A percentile compares a stretch with the other conserved stretches of the same genome.
Evolutionary conservation across 2,113 vertebrate species (phyloP).

Genomic region (Colistium nudipinnis): DNA sequence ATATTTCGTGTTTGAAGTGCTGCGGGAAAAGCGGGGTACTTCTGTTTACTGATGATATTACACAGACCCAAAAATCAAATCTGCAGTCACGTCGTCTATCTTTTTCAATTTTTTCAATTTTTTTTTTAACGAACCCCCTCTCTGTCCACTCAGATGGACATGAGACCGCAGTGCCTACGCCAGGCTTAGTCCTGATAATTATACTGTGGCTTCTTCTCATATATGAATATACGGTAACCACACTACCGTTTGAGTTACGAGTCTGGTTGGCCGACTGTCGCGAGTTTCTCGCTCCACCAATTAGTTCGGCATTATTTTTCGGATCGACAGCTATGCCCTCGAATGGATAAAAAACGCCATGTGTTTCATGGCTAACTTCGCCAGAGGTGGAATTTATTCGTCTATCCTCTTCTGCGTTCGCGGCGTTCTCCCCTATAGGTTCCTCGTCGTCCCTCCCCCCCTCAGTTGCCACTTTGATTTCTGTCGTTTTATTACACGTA

Average conservation of each 20-base stretch:
- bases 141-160: neutral
- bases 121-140: neutral
- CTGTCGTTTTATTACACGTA: constrained; percentile 33
- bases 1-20: constrained; percentile 45
- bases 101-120: no score
- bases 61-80: neutral
- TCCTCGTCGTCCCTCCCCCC: constrained; percentile 17
- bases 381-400: constrained; percentile 44
- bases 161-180: constrained; percentile 17
- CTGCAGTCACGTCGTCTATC: neutral
- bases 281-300: constrained; percentile 40
- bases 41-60: constrained; percentile 1
- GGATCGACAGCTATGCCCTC: constrained; percentile 46
- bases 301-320: constrained; percentile 62
- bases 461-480: constrained; percentile 35
- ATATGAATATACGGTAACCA: constrained; percentile 1
- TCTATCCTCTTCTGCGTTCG: constrained; percentile 21
- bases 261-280: constrained; percentile 38
- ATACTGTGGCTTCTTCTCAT: constrained; percentile 23
- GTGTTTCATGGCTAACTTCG: constrained; percentile 48
- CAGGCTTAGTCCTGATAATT: constrained; percentile 34
- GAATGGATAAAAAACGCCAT: constrained; percentile 31
- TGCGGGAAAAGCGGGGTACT: neutral
- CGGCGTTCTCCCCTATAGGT: constrained; percentile 37
- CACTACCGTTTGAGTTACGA: constrained; percentile 57